Evolutionary conservation across 1,140 invertebrate species (phyloP).

Genomic region (Danaus plexippus): DNA sequence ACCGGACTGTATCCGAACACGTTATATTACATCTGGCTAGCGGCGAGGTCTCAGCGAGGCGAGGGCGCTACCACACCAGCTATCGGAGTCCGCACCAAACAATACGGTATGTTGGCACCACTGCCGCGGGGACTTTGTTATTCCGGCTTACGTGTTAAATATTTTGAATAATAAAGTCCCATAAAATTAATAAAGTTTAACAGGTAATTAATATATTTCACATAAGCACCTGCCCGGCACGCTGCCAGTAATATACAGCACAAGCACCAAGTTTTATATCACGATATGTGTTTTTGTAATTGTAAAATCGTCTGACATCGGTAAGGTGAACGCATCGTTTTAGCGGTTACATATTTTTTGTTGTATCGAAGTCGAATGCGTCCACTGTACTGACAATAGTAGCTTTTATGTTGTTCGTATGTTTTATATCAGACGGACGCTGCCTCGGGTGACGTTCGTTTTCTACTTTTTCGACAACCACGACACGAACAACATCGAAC

Average conservation of each 20-base stretch:
- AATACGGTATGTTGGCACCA: constrained; percentile 88
- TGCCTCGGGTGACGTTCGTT: constrained; percentile 38
- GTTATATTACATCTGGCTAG: constrained; percentile 95
- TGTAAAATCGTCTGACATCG: constrained; percentile 55
- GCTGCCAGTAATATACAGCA: constrained; percentile 68
- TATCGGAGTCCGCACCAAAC: constrained; percentile 93
- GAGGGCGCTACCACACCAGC: constrained; percentile 96
- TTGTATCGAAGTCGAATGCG: constrained; percentile 29
- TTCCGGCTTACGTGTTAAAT: neutral
- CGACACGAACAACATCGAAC: constrained; percentile 39
- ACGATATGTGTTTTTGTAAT: constrained; percentile 66
- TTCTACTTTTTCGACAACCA: constrained; percentile 29
- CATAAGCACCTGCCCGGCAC: constrained; percentile 71
- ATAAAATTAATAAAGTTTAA: constrained; percentile 32
- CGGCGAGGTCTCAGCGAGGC: constrained; percentile 90
- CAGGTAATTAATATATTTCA: constrained; percentile 67
- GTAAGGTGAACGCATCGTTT: constrained; percentile 45
- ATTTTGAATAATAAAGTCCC: constrained; percentile 17
- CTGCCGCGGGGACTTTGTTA: constrained; percentile 4
- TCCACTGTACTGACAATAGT: constrained; percentile 50
- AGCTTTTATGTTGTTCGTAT: constrained; percentile 68
- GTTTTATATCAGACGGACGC: constrained; percentile 42
- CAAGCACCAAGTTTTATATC: constrained; percentile 69
- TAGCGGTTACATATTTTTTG: neutral
- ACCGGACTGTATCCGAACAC: constrained; percentile 94